A percentile compares a stretch with the other conserved stretches of the same genome.
These are phyloP conservation scores for Condylura cristata DNA, from an alignment of 2,113 vertebrate species.

Conservation along the genomic window DNA sequence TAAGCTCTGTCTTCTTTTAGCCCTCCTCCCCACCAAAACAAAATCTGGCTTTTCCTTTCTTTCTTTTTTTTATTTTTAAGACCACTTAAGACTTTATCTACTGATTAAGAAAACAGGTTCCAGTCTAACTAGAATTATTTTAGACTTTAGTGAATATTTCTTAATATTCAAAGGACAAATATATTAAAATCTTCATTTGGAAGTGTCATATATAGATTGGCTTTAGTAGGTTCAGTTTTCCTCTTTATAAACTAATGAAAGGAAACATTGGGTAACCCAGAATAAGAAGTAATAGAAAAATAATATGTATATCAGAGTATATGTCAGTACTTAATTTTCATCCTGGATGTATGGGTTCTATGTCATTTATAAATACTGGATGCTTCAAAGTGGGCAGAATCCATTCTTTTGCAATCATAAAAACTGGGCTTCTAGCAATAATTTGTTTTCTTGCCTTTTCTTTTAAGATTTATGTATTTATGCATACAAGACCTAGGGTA, in stretches of 20 bases:
- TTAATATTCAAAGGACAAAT: slow-evolving; percentile 48
- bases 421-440: background rate
- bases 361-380: background rate
- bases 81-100: slow-evolving; percentile 85
- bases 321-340: background rate
- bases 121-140: slow-evolving; percentile 73
- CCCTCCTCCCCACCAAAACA: slow-evolving; percentile 80
- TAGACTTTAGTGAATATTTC: slow-evolving; percentile 44
- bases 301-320: background rate
- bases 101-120: slow-evolving; percentile 85
- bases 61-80: slow-evolving; percentile 79
- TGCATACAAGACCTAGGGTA: too few relatives aligned
- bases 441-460: too few relatives aligned
- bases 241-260: slow-evolving; percentile 16
- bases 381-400: background rate
- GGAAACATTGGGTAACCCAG: background rate
- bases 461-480: too few relatives aligned
- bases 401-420: background rate
- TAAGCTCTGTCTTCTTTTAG: slow-evolving; percentile 81
- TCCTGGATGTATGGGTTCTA: background rate
- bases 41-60: slow-evolving; percentile 83
- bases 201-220: background rate
- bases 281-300: background rate
- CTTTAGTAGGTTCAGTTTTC: background rate
- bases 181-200: background rate